These are phyloP conservation scores for Mesaphorura yosii DNA, from an alignment of 1,140 invertebrate genomes.

Conservation along the genomic window DNA sequence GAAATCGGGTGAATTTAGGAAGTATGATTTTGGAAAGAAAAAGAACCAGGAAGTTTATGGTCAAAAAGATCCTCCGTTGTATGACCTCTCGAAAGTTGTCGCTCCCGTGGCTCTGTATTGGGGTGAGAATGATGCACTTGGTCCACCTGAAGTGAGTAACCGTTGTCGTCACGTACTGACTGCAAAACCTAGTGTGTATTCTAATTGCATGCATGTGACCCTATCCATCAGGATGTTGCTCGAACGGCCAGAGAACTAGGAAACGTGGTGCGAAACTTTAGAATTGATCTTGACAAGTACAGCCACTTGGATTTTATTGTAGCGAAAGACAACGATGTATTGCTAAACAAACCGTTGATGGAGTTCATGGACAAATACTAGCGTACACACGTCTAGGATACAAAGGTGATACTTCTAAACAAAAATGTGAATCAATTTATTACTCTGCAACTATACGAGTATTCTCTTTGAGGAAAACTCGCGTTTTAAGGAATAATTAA, in stretches of 20 bases:
- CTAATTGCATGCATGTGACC: no score
- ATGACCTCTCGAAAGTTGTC: conserved; percentile 24
- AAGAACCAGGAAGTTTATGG: conserved; percentile 18
- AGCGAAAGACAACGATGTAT: conserved; percentile 44
- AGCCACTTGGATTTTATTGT: conserved; percentile 61
- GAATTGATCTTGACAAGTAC: conserved; percentile 48
- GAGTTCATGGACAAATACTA: not conserved
- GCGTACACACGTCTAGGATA: no score
- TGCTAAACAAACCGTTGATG: conserved; percentile 43
- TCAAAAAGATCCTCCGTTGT: conserved; percentile 11
- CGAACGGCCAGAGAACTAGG: conserved; percentile 40
- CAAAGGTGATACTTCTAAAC: no score
- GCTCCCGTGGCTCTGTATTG: conserved; percentile 55
- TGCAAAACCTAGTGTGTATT: no score
- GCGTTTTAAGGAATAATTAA: no score
- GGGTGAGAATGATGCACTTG: conserved; percentile 55
- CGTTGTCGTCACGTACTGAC: no score
- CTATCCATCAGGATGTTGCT: conserved; percentile 41
- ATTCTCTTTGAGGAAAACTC: no score
- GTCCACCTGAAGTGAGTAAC: no score
- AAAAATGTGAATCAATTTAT: no score
- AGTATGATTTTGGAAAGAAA: conserved; percentile 18
- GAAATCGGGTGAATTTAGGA: conserved; percentile 38
- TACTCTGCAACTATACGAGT: no score
- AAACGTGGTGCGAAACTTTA: conserved; percentile 38